These are phyloP conservation scores for Diloba caeruleocephala DNA, from an alignment of 2,888 invertebrate species.

Conservation along the genomic window DNA sequence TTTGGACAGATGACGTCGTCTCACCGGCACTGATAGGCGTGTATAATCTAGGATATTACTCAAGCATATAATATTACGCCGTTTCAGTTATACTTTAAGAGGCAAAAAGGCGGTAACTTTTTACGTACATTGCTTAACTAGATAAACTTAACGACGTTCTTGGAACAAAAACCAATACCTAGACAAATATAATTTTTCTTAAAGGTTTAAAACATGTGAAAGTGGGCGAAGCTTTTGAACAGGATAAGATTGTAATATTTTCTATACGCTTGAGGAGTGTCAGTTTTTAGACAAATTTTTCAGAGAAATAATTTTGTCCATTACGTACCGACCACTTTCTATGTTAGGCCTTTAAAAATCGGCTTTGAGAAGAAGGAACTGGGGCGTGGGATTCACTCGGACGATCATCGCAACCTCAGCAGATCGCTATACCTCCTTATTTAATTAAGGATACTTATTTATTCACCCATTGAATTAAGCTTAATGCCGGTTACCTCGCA, in stretches of 20 bases:
- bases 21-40: too few relatives aligned
- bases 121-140: conserved; percentile 17
- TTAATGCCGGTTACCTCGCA: too few relatives aligned
- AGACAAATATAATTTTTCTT: conserved; percentile 41
- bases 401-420: too few relatives aligned
- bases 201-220: conserved; percentile 39
- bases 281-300: conserved; percentile 10
- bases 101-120: conserved; percentile 18
- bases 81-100: conserved; percentile 4
- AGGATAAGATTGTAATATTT: conserved; percentile 40
- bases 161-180: conserved; percentile 37
- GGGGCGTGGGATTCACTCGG: too few relatives aligned
- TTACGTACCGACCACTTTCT: background rate
- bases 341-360: too few relatives aligned
- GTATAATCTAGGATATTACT: background rate
- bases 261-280: conserved; percentile 23
- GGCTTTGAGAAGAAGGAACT: too few relatives aligned
- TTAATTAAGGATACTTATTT: too few relatives aligned
- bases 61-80: background rate
- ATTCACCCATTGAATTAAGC: too few relatives aligned
- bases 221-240: conserved; percentile 37
- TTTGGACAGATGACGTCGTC: too few relatives aligned
- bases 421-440: too few relatives aligned
- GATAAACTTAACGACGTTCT: conserved; percentile 32
- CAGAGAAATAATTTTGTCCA: conserved; percentile 1